phyloP scores from a whole-genome alignment of 2,888 invertebrate species.

The Imbricaverruca yamaguchii region DNA sequence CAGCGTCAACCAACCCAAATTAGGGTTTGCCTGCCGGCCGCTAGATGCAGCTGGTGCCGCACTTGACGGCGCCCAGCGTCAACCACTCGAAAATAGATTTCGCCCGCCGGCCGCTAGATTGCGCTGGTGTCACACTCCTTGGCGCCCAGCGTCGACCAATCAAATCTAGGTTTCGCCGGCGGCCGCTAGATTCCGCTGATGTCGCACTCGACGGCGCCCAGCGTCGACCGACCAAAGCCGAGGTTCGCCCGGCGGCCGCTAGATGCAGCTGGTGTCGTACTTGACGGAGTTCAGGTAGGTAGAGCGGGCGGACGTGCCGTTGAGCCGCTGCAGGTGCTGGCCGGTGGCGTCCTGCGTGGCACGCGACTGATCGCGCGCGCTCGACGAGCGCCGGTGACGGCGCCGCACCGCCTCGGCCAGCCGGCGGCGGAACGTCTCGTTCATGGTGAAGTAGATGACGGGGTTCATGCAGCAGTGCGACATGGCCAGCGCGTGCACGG shows the following conservation, averaged over 20 bases:
- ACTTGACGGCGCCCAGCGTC: neutral
- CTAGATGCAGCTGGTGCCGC: neutral
- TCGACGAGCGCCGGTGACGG: neutral
- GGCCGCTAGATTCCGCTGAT: too few relatives aligned
- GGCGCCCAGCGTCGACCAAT: too few relatives aligned
- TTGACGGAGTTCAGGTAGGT: neutral
- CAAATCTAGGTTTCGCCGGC: too few relatives aligned
- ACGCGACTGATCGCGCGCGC: neutral
- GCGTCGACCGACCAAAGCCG: neutral
- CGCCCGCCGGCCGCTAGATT: too few relatives aligned
- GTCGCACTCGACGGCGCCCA: neutral
- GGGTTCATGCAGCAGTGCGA: constrained; percentile 6
- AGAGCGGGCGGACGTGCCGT: neutral
- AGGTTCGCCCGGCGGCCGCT: neutral
- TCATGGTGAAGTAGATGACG: neutral
- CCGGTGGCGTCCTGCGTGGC: neutral
- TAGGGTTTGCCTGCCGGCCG: neutral
- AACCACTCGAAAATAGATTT: too few relatives aligned
- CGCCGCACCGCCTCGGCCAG: neutral
- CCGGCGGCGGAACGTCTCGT: neutral
- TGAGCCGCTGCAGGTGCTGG: neutral
- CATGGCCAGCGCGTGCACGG: neutral
- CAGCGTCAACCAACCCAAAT: neutral
- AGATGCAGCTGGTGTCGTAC: neutral
- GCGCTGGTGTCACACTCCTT: too few relatives aligned